Conservation (phyloP, 2,113 vertebrate species). For the Lates calcarifer region DNA sequence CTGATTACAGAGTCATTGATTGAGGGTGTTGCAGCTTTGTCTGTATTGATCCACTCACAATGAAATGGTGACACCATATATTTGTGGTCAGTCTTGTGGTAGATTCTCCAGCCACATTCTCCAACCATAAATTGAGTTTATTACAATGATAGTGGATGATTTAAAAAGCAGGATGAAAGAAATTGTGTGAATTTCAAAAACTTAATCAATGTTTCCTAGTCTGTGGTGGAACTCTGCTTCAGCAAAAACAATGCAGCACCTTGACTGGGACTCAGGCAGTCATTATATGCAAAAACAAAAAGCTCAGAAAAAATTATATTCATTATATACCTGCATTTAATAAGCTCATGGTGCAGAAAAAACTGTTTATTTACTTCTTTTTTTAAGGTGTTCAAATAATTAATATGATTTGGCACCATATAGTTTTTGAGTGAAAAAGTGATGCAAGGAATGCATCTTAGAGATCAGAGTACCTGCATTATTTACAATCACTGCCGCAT, state of each 20-base stretch:
- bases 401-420: too few species aligned
- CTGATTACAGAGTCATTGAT: conserved; percentile 70
- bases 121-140: conserved; percentile 64
- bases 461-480: neutral
- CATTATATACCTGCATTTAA: too few species aligned
- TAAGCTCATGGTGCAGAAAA: too few species aligned
- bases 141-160: conserved; percentile 39
- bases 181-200: conserved; percentile 24
- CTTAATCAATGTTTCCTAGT: conserved; percentile 41
- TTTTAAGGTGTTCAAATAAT: too few species aligned
- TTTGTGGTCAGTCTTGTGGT: conserved; percentile 30
- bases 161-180: conserved; percentile 42
- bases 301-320: too few species aligned
- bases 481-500: neutral
- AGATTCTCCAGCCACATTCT: conserved; percentile 51
- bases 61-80: conserved; percentile 47
- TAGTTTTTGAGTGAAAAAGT: too few species aligned
- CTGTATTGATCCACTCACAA: conserved; percentile 68
- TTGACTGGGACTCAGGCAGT: neutral
- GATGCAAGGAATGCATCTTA: too few species aligned
- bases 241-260: conserved; percentile 15
- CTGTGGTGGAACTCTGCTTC: conserved; percentile 5
- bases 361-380: too few species aligned
- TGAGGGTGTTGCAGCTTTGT: conserved; percentile 49
- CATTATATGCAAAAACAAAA: too few species aligned